Percentiles rank a stretch among this genome's conserved stretches.
Conservation (phyloP, 2,113 vertebrate species). For the Passer montanus region DNA sequence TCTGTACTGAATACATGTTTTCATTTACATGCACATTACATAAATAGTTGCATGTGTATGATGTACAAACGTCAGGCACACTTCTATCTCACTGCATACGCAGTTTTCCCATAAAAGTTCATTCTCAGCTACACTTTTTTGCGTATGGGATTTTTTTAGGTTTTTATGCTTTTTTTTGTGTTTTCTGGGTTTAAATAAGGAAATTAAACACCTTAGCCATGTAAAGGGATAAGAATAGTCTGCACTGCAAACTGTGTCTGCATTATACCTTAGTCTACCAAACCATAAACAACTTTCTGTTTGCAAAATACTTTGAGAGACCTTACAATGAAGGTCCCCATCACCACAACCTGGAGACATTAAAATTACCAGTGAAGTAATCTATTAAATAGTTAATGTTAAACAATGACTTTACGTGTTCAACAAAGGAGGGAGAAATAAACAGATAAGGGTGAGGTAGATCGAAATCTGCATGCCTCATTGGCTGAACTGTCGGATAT, state of each 20-base stretch:
- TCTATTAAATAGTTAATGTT: constrained; percentile 39
- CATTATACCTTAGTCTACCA: background rate
- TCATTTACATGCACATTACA: background rate
- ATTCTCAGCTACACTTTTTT: background rate
- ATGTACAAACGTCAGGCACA: background rate
- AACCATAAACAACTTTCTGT: background rate
- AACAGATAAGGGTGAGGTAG: constrained; percentile 52
- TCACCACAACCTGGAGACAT: background rate
- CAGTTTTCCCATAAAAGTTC: background rate
- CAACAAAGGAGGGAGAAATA: constrained; percentile 62
- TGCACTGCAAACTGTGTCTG: background rate
- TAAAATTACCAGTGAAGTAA: background rate
- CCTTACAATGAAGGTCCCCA: rapidly evolving
- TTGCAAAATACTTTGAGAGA: background rate
- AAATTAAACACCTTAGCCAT: background rate
- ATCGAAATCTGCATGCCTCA: constrained; percentile 64
- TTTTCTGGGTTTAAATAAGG: background rate
- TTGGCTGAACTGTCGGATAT: constrained; percentile 64
- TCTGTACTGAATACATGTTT: background rate
- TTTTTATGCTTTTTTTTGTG: no score
- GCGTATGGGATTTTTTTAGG: rapidly evolving
- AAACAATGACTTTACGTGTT: constrained; percentile 25
- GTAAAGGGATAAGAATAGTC: background rate
- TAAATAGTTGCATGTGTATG: background rate
- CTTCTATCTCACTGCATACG: background rate